Base-by-base conservation (phyloP, 1,140 invertebrate genomes). In the Hyles vespertilio region DNA sequence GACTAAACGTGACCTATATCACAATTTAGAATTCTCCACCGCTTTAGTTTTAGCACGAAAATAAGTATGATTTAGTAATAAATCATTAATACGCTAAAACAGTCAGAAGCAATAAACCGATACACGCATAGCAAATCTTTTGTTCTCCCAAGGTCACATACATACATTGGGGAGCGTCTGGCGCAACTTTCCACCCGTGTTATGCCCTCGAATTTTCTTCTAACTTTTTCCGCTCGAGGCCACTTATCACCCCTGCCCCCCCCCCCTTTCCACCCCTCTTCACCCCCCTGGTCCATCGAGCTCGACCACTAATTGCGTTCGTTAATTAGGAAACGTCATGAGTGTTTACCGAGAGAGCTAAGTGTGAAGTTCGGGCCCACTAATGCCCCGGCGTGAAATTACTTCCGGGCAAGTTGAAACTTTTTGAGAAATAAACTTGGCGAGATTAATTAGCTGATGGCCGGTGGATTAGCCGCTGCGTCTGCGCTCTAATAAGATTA, bases 251-350 rank as follows among this genome's bases (percentile, higher is more conserved):
- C 75, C 71, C 65, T 68, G 52, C 10, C 52, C 48, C n/a, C 53
- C 56, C 63, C 48, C n/a, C 53, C 56, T 62, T 12, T 55, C 56
- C 45, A 52, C 55, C 46, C 43, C 65, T 57, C 59, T 59, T 3
- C 46, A 67, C 58, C 61, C 62, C 63, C 59, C 60, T 71, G 65
- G 75, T 78, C 75, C 75, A 71, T 75, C 79, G 73, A 74, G 73
- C 76, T 67, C 71, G 70, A 79, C 85, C 85, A 77, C 85, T 88
- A 88, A 88, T 88, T 88, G 84, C 84, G 85, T 85, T 79, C 81
- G 84, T 87, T 88, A 88, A 88, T 88, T 88, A 88, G 77, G 82
- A 84, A 83, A 85, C 85, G 85, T 87, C 85, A 87, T 87, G 82
- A 88, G 85, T 88, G 84, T 88, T 88, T 88, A 88, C 82, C 70